Evolutionary conservation across 2,113 vertebrate genomes (phyloP).

Genomic region (Triplophysa tibetana): DNA sequence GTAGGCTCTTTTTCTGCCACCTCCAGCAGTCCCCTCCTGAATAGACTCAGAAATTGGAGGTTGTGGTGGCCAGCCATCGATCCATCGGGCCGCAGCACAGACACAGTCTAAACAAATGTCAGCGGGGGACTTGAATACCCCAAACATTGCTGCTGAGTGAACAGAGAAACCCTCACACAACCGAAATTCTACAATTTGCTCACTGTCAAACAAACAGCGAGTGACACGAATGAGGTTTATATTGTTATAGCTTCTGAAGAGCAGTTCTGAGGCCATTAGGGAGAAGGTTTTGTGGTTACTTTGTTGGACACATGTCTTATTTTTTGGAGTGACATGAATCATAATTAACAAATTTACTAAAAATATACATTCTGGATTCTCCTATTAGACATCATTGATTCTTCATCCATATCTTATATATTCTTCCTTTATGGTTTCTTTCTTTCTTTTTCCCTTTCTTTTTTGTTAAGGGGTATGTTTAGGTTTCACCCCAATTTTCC

Average conservation of each 20-base stretch:
- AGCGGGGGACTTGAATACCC: conserved; percentile 43
- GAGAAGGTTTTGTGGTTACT: not conserved
- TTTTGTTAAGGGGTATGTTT: too few species aligned
- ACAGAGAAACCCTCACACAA: conserved; percentile 30
- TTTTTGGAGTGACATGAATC: too few species aligned
- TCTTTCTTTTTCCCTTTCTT: too few species aligned
- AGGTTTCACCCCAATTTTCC: too few species aligned
- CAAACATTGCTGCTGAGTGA: conserved; percentile 41
- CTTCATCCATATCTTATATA: too few species aligned
- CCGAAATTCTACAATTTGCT: conserved; percentile 43
- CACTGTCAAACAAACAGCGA: conserved; percentile 34
- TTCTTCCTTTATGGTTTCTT: too few species aligned
- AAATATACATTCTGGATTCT: too few species aligned
- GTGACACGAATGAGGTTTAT: conserved; percentile 33
- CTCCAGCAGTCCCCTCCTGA: conserved; percentile 10
- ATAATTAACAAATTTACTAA: too few species aligned
- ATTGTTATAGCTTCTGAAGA: conserved; percentile 5
- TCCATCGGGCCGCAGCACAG: conserved; percentile 38
- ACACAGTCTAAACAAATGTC: conserved; percentile 47
- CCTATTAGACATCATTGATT: too few species aligned
- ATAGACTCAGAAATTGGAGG: conserved; percentile 19
- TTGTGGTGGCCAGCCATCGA: conserved; percentile 33
- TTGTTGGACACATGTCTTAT: too few species aligned
- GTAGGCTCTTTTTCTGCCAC: conserved; percentile 33
- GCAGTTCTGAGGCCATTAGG: not conserved